Evolutionary conservation across 2,888 invertebrate genomes (phyloP).

Genomic region (Ectemnius lituratus): DNA sequence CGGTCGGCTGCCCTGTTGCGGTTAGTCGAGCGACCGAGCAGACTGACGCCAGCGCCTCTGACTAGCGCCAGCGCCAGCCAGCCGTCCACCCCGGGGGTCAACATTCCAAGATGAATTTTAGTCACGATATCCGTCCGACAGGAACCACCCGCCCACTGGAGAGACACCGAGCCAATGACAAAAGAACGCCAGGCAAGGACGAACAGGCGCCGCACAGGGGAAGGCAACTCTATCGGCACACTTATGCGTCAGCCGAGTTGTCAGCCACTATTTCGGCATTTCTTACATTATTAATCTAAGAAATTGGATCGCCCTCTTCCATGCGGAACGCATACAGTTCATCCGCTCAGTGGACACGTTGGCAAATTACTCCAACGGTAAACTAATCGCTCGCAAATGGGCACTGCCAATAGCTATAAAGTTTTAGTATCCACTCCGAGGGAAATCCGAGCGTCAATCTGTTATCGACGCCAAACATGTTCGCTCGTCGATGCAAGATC

Average conservation of each 20-base stretch:
- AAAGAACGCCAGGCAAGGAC: conserved; percentile 31
- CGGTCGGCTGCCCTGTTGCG: conserved; percentile 35
- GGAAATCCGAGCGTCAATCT: not conserved
- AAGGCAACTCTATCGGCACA: conserved; percentile 9
- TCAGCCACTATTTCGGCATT: conserved; percentile 9
- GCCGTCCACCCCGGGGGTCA: conserved; percentile 56
- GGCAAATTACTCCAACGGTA: too few species aligned
- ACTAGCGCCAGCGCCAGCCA: conserved; percentile 50
- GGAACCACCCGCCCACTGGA: conserved; percentile 16
- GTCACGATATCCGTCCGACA: conserved; percentile 53
- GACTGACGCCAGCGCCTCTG: conserved; percentile 61
- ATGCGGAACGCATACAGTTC: too few species aligned
- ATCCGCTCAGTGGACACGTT: too few species aligned
- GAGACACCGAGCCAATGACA: conserved; percentile 25
- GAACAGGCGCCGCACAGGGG: not conserved
- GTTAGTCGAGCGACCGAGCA: conserved; percentile 45
- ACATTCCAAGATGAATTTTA: conserved; percentile 64
- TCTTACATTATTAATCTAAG: conserved; percentile 12
- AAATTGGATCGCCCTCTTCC: not conserved
- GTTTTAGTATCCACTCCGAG: conserved; percentile 1
- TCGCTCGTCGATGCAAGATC: too few species aligned
- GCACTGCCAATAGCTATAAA: too few species aligned
- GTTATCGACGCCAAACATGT: too few species aligned
- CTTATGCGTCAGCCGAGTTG: conserved; percentile 10
- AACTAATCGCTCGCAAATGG: too few species aligned